phyloP scores from a whole-genome alignment of 2,797 vertebrate genomes.

The Sebastes vulpes region DNA sequence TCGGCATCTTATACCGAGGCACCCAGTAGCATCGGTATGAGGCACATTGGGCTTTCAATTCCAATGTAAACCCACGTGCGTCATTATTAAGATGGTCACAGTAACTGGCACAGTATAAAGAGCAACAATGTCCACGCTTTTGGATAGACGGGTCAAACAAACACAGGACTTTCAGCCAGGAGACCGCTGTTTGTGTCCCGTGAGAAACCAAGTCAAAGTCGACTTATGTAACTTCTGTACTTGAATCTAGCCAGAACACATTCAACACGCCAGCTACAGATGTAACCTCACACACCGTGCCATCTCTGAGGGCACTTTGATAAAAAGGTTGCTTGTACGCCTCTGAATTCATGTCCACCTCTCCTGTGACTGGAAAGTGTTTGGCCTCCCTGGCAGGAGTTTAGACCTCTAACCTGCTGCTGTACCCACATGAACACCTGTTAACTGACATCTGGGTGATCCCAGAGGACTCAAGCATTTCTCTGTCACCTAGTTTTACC shows the following conservation, averaged over 20 bases:
- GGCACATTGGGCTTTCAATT: too few species aligned
- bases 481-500: constrained; percentile 18
- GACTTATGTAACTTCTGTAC: too few species aligned
- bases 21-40: too few species aligned
- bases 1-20: neutral
- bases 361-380: neutral
- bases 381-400: neutral
- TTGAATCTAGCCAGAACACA: neutral
- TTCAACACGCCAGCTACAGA: neutral
- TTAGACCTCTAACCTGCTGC: neutral
- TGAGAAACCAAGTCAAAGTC: too few species aligned
- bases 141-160: too few species aligned
- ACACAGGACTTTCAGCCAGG: too few species aligned
- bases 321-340: neutral
- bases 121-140: too few species aligned
- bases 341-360: neutral
- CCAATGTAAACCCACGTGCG: too few species aligned
- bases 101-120: neutral
- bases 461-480: neutral
- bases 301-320: neutral
- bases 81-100: too few species aligned
- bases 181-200: too few species aligned
- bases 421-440: neutral
- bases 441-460: constrained; percentile 7
- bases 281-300: neutral